phyloP scores from a whole-genome alignment of 1,140 invertebrate species.

The Lepidurus packardi region DNA sequence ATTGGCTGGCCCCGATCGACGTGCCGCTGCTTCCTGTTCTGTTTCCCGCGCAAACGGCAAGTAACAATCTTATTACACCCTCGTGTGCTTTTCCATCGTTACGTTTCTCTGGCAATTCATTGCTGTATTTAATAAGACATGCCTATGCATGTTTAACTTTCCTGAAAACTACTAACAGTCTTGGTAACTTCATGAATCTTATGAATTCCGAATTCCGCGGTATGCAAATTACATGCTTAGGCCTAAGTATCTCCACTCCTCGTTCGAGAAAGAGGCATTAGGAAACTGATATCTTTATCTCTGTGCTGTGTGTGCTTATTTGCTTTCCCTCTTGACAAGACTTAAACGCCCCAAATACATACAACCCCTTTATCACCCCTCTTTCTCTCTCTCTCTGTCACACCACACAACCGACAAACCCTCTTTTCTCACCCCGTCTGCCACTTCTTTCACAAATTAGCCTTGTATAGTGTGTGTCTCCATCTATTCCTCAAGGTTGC shows the following conservation, averaged over 20 bases:
- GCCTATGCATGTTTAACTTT: no score
- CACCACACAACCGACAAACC: background rate
- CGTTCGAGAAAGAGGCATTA: background rate
- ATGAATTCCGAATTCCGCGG: background rate
- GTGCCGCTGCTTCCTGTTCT: background rate
- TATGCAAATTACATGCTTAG: background rate
- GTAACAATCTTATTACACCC: background rate
- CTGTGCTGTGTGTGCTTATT: background rate
- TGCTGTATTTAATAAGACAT: no score
- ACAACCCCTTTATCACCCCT: background rate
- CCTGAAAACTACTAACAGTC: no score
- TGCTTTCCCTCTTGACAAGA: slow-evolving; percentile 14
- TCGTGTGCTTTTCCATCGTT: no score
- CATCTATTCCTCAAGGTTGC: background rate
- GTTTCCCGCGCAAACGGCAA: background rate
- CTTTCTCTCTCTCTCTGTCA: background rate
- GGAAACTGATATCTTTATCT: background rate
- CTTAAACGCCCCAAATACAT: slow-evolving; percentile 6
- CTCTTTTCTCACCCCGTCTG: background rate
- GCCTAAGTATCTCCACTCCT: background rate
- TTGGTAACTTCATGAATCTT: no score
- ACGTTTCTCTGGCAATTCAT: no score
- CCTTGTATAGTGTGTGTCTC: background rate
- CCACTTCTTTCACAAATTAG: background rate
- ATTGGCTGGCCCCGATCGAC: background rate